Percentiles rank a stretch among this genome's conserved stretches.
Evolutionary conservation across 2,797 vertebrate genomes (phyloP).

Genomic region (Furcifer pardalis): DNA sequence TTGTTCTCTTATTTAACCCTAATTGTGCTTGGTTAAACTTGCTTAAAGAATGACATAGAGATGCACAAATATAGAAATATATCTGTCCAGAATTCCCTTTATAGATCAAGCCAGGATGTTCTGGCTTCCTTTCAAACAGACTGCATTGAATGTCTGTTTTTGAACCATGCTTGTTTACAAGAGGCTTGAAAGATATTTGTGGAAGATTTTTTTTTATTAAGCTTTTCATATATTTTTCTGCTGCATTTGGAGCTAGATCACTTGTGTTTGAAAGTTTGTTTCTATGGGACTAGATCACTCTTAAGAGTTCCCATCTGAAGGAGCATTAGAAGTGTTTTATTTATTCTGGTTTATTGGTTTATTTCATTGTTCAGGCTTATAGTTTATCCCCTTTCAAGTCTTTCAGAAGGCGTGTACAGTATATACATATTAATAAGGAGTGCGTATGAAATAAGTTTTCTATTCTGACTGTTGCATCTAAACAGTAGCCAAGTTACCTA

Average conservation of each 20-base stretch:
- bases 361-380: not conserved
- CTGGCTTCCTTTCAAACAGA: not conserved
- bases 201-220: no score
- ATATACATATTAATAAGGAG: no score
- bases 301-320: no score
- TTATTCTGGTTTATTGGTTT: not conserved
- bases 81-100: not conserved
- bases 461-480: conserved; percentile 7
- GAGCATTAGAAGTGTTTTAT: not conserved
- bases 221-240: not conserved
- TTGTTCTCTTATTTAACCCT: not conserved
- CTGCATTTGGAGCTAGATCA: conserved; percentile 1
- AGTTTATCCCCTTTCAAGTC: not conserved
- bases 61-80: not conserved
- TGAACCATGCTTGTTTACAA: not conserved
- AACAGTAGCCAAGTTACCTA: not conserved
- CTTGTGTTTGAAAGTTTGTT: not conserved
- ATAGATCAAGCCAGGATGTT: not conserved
- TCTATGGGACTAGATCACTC: no score
- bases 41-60: no score
- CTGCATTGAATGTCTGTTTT: not conserved
- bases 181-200: not conserved
- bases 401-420: not conserved
- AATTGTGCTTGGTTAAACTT: not conserved
- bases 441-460: not conserved